phyloP scores from a whole-genome alignment of 2,113 vertebrate species.

The Sprattus sprattus region DNA sequence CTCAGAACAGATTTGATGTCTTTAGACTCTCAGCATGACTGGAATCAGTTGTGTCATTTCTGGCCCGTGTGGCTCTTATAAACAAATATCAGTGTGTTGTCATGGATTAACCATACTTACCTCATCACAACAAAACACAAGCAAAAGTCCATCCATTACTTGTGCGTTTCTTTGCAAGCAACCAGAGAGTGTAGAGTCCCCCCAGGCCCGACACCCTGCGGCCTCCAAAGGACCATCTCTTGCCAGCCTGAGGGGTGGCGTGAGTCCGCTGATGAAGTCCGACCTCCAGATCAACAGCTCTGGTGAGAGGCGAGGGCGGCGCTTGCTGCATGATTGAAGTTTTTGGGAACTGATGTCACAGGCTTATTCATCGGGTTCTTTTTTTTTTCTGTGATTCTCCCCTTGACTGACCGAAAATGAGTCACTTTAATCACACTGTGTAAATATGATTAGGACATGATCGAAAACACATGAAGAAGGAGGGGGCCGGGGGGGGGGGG shows the following conservation, averaged over 20 bases:
- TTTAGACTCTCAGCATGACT: background rate
- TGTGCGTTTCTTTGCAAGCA: conserved; percentile 50
- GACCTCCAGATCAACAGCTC: conserved; percentile 62
- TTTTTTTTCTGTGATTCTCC: background rate
- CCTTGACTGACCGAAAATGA: conserved; percentile 19
- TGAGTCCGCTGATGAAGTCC: conserved; percentile 17
- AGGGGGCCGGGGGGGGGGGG: background rate
- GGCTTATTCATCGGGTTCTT: conserved; percentile 35
- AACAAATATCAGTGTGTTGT: background rate
- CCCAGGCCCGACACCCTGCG: conserved; percentile 62
- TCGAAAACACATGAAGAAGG: conserved; percentile 40
- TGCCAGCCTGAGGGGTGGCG: conserved; percentile 22
- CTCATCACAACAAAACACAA: background rate
- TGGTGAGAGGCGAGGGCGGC: conserved; percentile 55
- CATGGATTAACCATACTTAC: background rate
- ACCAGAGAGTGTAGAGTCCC: conserved; percentile 63
- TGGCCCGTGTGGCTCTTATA: background rate
- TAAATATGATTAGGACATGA: conserved; percentile 47
- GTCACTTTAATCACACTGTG: conserved; percentile 49
- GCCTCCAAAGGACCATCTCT: conserved; percentile 38
- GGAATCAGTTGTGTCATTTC: background rate
- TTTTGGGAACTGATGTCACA: conserved; percentile 41
- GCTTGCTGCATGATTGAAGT: conserved; percentile 18
- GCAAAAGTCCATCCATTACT: background rate
- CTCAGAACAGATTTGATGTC: background rate